Conservation (phyloP, 2,888 invertebrate species). For the Sycophila texana region DNA sequence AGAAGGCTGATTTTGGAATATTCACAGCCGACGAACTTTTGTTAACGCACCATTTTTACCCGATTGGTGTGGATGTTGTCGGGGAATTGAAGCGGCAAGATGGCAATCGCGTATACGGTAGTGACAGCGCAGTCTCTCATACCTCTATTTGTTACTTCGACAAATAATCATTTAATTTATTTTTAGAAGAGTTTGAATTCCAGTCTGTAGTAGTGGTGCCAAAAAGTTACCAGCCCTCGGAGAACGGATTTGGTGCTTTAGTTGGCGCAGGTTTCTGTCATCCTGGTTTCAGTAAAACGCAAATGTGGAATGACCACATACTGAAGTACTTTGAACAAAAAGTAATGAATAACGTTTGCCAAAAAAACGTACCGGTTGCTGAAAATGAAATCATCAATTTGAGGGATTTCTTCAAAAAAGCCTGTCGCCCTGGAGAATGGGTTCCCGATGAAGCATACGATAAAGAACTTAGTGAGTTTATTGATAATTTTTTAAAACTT, state of each 20-base stretch:
- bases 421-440: constrained; percentile 87
- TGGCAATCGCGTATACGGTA: background rate
- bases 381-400: constrained; percentile 81
- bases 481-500: no score
- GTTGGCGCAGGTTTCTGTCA: constrained; percentile 80
- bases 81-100: constrained; percentile 65
- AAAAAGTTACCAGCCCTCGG: constrained; percentile 68
- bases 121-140: no score
- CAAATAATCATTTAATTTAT: background rate
- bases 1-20: constrained; percentile 79
- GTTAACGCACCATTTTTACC: constrained; percentile 74
- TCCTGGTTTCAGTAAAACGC: constrained; percentile 79
- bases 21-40: constrained; percentile 70
- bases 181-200: constrained; percentile 77
- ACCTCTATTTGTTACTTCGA: background rate
- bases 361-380: constrained; percentile 65
- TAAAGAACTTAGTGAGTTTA: constrained; percentile 79
- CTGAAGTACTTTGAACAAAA: constrained; percentile 80
- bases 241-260: constrained; percentile 76
- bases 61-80: constrained; percentile 63
- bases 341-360: constrained; percentile 71
- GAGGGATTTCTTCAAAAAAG: constrained; percentile 80
- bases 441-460: constrained; percentile 78
- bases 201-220: constrained; percentile 81
- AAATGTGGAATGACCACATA: constrained; percentile 80